Percentiles rank a stretch among this genome's conserved stretches.
Evolutionary conservation across 2,888 invertebrate species (phyloP).

Genomic region (Fabriciana adippe): DNA sequence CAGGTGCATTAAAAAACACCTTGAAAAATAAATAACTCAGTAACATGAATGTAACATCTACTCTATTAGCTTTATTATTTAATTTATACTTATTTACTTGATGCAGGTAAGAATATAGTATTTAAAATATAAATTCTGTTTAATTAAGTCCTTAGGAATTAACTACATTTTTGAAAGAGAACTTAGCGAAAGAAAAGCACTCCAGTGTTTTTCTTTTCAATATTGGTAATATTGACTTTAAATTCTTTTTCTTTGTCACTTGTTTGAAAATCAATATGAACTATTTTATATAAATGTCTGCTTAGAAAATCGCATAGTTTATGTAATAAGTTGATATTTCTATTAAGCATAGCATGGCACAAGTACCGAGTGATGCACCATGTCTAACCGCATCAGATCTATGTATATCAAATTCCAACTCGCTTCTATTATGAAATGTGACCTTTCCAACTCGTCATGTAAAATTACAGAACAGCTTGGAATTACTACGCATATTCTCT

Average conservation of each 20-base stretch:
- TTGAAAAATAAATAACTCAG: constrained; percentile 17
- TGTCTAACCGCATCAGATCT: constrained; percentile 27
- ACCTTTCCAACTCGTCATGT: constrained; percentile 29
- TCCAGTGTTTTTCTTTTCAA: no score
- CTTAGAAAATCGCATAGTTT: no score
- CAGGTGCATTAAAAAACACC: constrained; percentile 24
- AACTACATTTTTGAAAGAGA: no score
- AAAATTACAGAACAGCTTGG: constrained; percentile 25
- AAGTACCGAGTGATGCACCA: constrained; percentile 2
- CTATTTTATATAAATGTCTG: no score
- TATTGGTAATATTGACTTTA: no score
- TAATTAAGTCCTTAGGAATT: no score
- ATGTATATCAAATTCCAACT: constrained; percentile 37
- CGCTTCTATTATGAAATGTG: constrained; percentile 35
- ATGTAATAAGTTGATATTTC: neutral
- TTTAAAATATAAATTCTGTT: no score
- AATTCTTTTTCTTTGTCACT: no score
- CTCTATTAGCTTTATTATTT: neutral
- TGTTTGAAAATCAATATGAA: no score
- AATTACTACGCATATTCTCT: constrained; percentile 30
- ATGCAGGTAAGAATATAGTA: no score
- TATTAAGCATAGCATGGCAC: neutral
- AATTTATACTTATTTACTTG: neutral
- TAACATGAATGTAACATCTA: constrained; percentile 22
- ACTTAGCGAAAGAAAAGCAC: no score